phyloP scores from a whole-genome alignment of 2,113 vertebrate genomes.

The Hyaena hyaena region DNA sequence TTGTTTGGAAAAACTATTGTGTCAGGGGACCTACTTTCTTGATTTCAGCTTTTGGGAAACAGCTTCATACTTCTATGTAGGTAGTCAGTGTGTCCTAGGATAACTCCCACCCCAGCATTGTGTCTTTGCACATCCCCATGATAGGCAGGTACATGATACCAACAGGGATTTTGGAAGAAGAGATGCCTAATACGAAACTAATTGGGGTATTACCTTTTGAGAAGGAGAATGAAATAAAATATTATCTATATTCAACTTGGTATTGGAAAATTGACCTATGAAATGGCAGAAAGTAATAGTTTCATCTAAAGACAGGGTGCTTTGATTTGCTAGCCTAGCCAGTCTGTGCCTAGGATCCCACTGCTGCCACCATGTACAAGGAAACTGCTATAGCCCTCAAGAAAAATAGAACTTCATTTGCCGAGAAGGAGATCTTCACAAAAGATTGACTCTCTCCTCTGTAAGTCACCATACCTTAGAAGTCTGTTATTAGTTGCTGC shows the following conservation, averaged over 20 bases:
- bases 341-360: not conserved
- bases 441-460: not conserved
- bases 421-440: not conserved
- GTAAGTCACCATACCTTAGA: not conserved
- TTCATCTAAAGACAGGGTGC: not conserved
- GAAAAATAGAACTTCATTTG: not conserved
- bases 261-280: slow-evolving; percentile 42
- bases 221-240: slow-evolving; percentile 15
- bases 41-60: slow-evolving; percentile 32
- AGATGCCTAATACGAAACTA: not conserved
- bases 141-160: not conserved
- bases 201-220: not conserved
- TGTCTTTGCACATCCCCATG: not conserved
- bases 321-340: slow-evolving; percentile 12
- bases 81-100: not conserved
- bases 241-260: not conserved
- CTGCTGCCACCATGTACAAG: not conserved
- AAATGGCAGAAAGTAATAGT: not conserved
- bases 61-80: not conserved
- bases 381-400: not conserved
- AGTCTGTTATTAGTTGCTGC: slow-evolving; percentile 4
- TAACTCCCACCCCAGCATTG: not conserved
- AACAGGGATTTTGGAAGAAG: not conserved
- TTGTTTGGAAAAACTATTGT: slow-evolving; percentile 80
- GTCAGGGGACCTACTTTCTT: slow-evolving; percentile 73